A percentile compares a stretch with the other conserved stretches of the same genome.
phyloP scores from a whole-genome alignment of 2,888 invertebrate genomes.

The Tenthredo notha region DNA sequence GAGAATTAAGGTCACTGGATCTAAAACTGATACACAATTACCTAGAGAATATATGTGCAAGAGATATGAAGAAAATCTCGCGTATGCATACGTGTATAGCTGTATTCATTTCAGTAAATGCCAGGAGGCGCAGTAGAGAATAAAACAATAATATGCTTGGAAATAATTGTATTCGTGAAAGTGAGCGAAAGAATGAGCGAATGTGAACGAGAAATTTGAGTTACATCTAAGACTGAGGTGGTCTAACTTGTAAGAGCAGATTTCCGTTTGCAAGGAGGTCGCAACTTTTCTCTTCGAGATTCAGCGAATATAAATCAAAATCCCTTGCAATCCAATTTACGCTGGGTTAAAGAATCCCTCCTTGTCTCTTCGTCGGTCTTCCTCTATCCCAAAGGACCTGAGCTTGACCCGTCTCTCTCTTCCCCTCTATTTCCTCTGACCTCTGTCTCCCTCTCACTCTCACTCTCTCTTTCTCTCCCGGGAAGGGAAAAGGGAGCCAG shows the following conservation, averaged over 20 bases:
- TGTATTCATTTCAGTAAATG: not conserved
- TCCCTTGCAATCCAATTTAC: constrained; percentile 70
- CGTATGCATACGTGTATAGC: not conserved
- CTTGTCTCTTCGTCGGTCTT: constrained; percentile 56
- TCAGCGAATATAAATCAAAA: constrained; percentile 67
- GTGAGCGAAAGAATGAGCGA: not conserved
- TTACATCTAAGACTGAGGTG: not conserved
- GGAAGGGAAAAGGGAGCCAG: constrained; percentile 57
- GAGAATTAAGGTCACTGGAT: too few species aligned
- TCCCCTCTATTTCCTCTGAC: constrained; percentile 54
- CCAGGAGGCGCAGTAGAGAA: not conserved
- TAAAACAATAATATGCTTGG: not conserved
- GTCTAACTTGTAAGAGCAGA: not conserved
- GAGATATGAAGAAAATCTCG: not conserved
- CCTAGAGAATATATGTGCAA: not conserved
- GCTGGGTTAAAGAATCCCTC: constrained; percentile 68
- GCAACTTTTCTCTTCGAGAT: constrained; percentile 43
- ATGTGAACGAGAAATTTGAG: not conserved
- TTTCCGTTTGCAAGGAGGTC: constrained; percentile 21
- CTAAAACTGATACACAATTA: too few species aligned
- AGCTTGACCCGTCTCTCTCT: constrained; percentile 51
- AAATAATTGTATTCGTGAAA: not conserved
- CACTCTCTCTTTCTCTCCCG: constrained; percentile 51
- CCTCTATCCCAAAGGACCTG: constrained; percentile 46
- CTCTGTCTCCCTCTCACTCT: constrained; percentile 51